Base-by-base conservation (phyloP, 2,888 invertebrate species). In the Auanema freiburgensis region DNA sequence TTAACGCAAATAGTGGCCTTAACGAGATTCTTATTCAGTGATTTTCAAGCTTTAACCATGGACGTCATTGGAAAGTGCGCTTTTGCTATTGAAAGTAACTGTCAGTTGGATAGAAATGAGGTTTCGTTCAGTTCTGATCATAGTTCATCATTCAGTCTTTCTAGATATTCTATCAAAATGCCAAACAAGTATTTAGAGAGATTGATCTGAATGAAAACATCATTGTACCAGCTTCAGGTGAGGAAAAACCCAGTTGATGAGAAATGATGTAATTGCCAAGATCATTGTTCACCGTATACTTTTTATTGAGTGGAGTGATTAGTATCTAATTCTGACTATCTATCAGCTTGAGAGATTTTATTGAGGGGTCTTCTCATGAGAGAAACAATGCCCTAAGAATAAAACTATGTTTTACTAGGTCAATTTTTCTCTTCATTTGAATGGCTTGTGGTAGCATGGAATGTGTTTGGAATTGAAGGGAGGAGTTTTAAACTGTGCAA, bases 1-100 rank as follows among this genome's bases (percentile, higher is more conserved):
- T n/a, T n/a, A n/a, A 43, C 43, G 12, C 12, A 43, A 43, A 43
- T 43, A 52, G 18, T 1, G 0, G 2, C 16, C 16, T 23, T 8
- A 52, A 52, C 8, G 10, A 18, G 3, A 53, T 53, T 18, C 18
- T 6, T 16, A 69, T 72, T 52, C 57, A 78, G 78, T 11, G 79
- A 79, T 53, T 73, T 75, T 49, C 79, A 79, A 72, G 79, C 75
- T 8, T 62, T 79, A 14, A 77, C 79, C 1, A 66, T 79, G 57
- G 78, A 79, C 49, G 74, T 78, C 14, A 79, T 78, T 33, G 78
- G 74, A 49, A 64, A 73, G 40, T 71, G 71, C 49, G 79, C 78
- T 12, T 77, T 79, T 40, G 79, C 71, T 12, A 67, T 73, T 42
- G 69, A 76, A 14, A 63, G 67, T 23, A 71, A 77, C 23, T 71